A percentile compares a stretch with the other conserved stretches of the same genome.
These are phyloP conservation scores for Aricia agestis DNA, from an alignment of 1,140 invertebrate genomes.

Conservation along the genomic window DNA sequence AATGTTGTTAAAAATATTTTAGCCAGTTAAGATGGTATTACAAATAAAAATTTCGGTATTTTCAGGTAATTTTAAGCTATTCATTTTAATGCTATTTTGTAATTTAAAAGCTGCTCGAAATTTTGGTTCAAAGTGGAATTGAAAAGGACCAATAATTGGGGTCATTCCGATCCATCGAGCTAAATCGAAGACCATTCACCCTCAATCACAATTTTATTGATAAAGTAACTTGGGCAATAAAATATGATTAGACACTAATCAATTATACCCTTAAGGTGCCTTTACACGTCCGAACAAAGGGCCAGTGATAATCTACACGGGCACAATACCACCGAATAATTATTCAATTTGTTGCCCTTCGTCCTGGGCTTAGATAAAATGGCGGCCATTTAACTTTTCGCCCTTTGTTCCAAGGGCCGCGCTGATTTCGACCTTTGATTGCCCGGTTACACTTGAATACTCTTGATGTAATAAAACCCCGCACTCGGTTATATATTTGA, in stretches of 20 bases:
- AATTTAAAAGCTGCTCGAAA: no score
- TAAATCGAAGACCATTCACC: neutral
- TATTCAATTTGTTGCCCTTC: slow-evolving; percentile 23
- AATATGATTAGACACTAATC: neutral
- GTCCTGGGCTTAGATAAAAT: slow-evolving; percentile 17
- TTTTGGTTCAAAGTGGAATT: no score
- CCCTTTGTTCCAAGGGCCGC: slow-evolving; percentile 20
- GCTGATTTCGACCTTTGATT: slow-evolving; percentile 20
- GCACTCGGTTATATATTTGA: neutral
- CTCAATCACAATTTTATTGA: neutral
- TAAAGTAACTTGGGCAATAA: neutral
- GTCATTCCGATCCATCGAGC: no score
- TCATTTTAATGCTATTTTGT: no score
- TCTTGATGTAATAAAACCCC: slow-evolving; percentile 18
- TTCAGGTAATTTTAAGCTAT: no score
- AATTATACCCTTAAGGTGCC: neutral
- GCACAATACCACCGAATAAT: slow-evolving; percentile 19
- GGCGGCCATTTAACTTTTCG: slow-evolving; percentile 20
- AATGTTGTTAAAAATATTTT: no score
- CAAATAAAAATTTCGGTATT: no score
- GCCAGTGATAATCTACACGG: slow-evolving; percentile 16
- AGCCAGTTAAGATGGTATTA: no score
- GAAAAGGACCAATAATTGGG: no score
- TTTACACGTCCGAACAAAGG: slow-evolving; percentile 12
- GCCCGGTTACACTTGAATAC: slow-evolving; percentile 17